A percentile compares a stretch with the other conserved stretches of the same genome.
phyloP scores from a whole-genome alignment of 2,888 invertebrate genomes.

The Perdita meconis region DNA sequence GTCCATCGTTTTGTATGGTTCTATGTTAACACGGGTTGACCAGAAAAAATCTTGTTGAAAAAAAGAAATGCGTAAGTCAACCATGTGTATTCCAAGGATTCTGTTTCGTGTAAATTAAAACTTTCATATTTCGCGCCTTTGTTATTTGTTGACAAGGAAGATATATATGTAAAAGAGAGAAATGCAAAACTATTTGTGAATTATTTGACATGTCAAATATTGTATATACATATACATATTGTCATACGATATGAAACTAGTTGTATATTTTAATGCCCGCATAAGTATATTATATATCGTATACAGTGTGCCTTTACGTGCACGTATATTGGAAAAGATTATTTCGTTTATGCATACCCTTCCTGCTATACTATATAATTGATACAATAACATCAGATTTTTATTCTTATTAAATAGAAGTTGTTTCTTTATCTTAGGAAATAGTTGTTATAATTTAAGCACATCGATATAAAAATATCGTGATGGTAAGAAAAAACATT shows the following conservation, averaged over 20 bases:
- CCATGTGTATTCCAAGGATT: constrained; percentile 51
- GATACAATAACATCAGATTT: constrained; percentile 17
- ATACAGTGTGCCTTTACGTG: constrained; percentile 63
- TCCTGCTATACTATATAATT: constrained; percentile 43
- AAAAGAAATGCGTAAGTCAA: constrained; percentile 54
- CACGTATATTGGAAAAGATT: constrained; percentile 67
- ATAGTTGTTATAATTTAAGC: background rate
- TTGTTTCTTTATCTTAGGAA: constrained; percentile 19
- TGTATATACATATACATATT: constrained; percentile 80
- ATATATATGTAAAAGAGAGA: constrained; percentile 52
- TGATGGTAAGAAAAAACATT: constrained; percentile 13
- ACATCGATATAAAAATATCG: constrained; percentile 14
- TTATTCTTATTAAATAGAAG: constrained; percentile 16
- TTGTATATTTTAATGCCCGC: constrained; percentile 80
- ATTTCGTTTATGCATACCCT: constrained; percentile 58
- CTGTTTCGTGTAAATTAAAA: constrained; percentile 60
- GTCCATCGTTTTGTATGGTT: constrained; percentile 68
- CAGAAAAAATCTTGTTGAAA: constrained; percentile 46
- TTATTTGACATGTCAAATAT: constrained; percentile 82
- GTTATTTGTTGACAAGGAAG: constrained; percentile 71
- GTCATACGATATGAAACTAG: constrained; percentile 78
- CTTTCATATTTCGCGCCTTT: constrained; percentile 65
- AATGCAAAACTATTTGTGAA: constrained; percentile 73
- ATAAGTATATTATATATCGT: constrained; percentile 74
- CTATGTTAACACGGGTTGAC: constrained; percentile 59